Conservation (phyloP, 2,888 invertebrate genomes). For the Aphrophora alni region DNA sequence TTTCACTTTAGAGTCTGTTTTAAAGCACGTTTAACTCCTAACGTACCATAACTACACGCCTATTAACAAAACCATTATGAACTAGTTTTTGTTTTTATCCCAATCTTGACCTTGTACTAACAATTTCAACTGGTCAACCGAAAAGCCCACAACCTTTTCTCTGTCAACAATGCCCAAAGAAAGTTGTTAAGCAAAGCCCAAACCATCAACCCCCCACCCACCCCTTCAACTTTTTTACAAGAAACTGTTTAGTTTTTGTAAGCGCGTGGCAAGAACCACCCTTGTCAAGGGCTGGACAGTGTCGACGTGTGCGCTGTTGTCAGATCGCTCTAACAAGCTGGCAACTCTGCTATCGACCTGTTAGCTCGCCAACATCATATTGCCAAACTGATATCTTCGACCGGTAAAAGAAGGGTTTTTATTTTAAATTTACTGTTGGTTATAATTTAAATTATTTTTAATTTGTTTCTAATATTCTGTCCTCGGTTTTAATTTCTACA, state of each 20-base stretch:
- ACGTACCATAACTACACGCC: background rate
- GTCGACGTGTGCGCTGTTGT: background rate
- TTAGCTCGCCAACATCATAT: background rate
- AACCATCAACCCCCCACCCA: background rate
- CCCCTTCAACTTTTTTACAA: background rate
- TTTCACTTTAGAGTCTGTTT: too few relatives aligned
- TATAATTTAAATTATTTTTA: too few relatives aligned
- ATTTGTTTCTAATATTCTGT: too few relatives aligned
- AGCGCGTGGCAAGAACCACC: background rate
- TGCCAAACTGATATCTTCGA: background rate
- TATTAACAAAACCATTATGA: background rate
- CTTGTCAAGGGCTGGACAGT: background rate
- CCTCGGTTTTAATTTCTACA: too few relatives aligned
- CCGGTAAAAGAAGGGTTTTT: background rate
- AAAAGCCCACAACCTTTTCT: background rate
- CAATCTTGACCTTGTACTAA: background rate
- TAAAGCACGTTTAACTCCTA: background rate
- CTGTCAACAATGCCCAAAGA: constrained; percentile 2
- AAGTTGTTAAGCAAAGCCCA: background rate
- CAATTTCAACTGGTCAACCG: background rate
- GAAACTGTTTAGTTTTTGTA: background rate
- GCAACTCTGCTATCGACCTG: background rate
- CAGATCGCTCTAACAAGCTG: background rate
- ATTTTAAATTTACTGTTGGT: too few relatives aligned
- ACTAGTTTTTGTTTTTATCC: background rate